These are phyloP conservation scores for Branchellion lobata DNA, from an alignment of 2,888 invertebrate species.

Conservation along the genomic window DNA sequence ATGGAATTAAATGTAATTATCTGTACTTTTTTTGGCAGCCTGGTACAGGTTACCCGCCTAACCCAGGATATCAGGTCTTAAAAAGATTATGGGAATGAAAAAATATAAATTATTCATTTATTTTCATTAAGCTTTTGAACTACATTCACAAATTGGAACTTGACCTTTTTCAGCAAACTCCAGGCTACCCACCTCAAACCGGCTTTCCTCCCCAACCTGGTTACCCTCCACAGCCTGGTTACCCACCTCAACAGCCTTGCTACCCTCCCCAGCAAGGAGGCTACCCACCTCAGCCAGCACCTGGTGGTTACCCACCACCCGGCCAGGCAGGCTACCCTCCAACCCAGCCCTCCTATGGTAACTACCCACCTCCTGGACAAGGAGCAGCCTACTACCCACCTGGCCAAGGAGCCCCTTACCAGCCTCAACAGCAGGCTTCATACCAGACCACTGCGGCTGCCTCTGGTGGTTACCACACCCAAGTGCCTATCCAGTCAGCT, in stretches of 20 bases:
- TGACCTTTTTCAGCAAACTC: slow-evolving; percentile 11
- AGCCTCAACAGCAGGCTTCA: background rate
- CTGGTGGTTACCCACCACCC: slow-evolving; percentile 42
- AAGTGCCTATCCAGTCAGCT: slow-evolving; percentile 7
- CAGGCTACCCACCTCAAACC: slow-evolving; percentile 46
- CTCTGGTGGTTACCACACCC: background rate
- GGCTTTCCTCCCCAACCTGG: slow-evolving; percentile 49
- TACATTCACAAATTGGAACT: too few species aligned
- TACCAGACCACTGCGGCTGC: background rate
- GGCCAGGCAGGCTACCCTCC: slow-evolving; percentile 23
- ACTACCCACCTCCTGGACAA: slow-evolving; percentile 13
- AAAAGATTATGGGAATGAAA: background rate
- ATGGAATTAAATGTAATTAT: too few species aligned
- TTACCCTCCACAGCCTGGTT: slow-evolving; percentile 44
- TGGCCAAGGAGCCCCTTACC: background rate
- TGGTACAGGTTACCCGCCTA: slow-evolving; percentile 30
- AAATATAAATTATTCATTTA: too few species aligned
- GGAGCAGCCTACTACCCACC: background rate
- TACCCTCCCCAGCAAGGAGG: slow-evolving; percentile 44
- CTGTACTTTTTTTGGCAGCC: slow-evolving; percentile 9
- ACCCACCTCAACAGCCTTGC: slow-evolving; percentile 39
- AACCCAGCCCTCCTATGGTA: background rate
- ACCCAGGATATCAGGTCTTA: slow-evolving; percentile 27
- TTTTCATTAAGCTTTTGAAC: too few species aligned
- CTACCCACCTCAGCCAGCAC: slow-evolving; percentile 25